Conservation (phyloP, 1,140 invertebrate species). For the Tetragnatha versicolor region DNA sequence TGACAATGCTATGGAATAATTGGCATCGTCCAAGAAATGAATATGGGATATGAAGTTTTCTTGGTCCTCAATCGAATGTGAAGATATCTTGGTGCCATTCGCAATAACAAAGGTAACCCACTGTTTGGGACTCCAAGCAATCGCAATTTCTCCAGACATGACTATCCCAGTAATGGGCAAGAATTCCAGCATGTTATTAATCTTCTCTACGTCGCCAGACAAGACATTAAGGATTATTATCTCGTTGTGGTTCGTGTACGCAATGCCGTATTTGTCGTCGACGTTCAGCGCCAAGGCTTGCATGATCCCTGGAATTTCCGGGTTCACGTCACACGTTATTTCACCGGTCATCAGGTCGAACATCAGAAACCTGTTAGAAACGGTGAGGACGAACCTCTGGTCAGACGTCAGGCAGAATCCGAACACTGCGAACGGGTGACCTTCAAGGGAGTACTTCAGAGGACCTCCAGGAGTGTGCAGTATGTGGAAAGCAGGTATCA, state of each 20-base stretch:
- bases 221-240: slow-evolving; percentile 51
- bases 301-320: slow-evolving; percentile 90
- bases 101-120: slow-evolving; percentile 56
- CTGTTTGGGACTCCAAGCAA: slow-evolving; percentile 46
- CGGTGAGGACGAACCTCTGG: slow-evolving; percentile 91
- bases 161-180: slow-evolving; percentile 36
- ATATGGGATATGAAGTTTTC: slow-evolving; percentile 39
- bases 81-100: slow-evolving; percentile 55
- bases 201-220: slow-evolving; percentile 48
- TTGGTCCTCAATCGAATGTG: background rate
- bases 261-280: slow-evolving; percentile 95
- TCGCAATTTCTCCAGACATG: slow-evolving; percentile 11
- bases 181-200: slow-evolving; percentile 10
- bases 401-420: slow-evolving; percentile 91
- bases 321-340: slow-evolving; percentile 87
- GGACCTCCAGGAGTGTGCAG: slow-evolving; percentile 97
- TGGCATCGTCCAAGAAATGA: background rate
- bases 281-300: slow-evolving; percentile 91
- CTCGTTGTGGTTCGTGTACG: slow-evolving; percentile 90
- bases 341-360: slow-evolving; percentile 96
- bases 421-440: slow-evolving; percentile 97
- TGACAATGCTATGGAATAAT: slow-evolving; percentile 27
- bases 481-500: slow-evolving; percentile 93
- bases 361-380: slow-evolving; percentile 96
- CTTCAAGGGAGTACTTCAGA: slow-evolving; percentile 96